Conservation (phyloP, 2,797 vertebrate genomes). For the Poeciliopsis presidionis region DNA sequence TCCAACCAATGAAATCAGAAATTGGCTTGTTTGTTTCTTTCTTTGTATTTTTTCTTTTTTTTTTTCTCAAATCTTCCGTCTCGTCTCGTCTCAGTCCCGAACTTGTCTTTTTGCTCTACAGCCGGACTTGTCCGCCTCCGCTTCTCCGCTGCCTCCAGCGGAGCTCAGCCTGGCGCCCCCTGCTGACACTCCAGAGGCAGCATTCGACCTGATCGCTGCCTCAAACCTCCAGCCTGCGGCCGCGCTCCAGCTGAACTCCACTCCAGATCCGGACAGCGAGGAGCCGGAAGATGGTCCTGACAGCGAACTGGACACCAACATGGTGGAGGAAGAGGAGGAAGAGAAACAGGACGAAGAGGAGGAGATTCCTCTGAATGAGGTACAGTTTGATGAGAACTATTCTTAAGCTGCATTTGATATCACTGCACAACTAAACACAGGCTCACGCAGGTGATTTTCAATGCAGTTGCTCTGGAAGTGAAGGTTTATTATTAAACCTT, state of each 20-base stretch:
- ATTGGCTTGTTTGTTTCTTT: neutral
- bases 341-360: constrained; percentile 42
- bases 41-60: no score
- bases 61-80: neutral
- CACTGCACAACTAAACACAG: no score
- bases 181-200: constrained; percentile 47
- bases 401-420: neutral
- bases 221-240: constrained; percentile 49
- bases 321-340: constrained; percentile 59
- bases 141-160: constrained; percentile 29
- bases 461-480: no score
- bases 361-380: constrained; percentile 85
- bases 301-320: constrained; percentile 21
- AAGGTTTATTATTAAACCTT: neutral
- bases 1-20: neutral
- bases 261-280: constrained; percentile 25
- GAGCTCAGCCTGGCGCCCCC: constrained; percentile 30
- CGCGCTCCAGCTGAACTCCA: constrained; percentile 23
- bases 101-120: constrained; percentile 4
- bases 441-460: neutral
- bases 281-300: constrained; percentile 14
- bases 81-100: neutral
- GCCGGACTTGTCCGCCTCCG: constrained; percentile 33
- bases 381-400: constrained; percentile 57
- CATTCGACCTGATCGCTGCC: constrained; percentile 65